Evolutionary conservation across 2,797 vertebrate species (phyloP).

Genomic region (Todus mexicanus): DNA sequence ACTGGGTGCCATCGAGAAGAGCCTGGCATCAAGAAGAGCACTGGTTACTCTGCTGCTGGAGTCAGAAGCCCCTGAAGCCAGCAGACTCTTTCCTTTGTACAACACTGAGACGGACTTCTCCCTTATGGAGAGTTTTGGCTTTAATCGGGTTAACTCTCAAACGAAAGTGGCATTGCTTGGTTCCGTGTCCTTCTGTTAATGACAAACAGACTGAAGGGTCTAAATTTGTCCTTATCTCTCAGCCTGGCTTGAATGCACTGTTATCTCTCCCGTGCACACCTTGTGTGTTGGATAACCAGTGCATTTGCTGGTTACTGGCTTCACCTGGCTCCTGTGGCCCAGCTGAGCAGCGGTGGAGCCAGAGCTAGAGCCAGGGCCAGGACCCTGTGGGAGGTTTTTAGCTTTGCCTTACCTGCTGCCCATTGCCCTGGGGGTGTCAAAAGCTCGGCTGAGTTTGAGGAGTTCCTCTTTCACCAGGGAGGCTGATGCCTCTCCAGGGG

Average conservation of each 20-base stretch:
- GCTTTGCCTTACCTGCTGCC: background rate
- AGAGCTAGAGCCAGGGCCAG: background rate
- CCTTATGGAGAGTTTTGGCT: background rate
- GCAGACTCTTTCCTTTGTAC: too few relatives aligned
- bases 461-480: background rate
- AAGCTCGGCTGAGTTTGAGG: too few relatives aligned
- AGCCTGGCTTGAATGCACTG: background rate
- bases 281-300: accelerated
- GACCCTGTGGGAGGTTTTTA: background rate
- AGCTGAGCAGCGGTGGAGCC: accelerated
- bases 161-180: background rate
- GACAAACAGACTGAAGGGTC: background rate
- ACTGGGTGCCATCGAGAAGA: too few relatives aligned
- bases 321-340: background rate
- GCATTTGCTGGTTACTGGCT: accelerated
- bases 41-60: background rate
- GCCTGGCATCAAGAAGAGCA: too few relatives aligned
- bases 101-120: background rate
- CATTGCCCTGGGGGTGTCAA: background rate
- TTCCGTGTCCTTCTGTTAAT: background rate
- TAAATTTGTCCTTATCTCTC: too few relatives aligned
- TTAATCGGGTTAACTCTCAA: background rate
- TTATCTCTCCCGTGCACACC: accelerated
- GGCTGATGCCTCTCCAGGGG: background rate
- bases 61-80: accelerated